Conservation (phyloP, 2,888 invertebrate genomes). For the Aphrophora alni region DNA sequence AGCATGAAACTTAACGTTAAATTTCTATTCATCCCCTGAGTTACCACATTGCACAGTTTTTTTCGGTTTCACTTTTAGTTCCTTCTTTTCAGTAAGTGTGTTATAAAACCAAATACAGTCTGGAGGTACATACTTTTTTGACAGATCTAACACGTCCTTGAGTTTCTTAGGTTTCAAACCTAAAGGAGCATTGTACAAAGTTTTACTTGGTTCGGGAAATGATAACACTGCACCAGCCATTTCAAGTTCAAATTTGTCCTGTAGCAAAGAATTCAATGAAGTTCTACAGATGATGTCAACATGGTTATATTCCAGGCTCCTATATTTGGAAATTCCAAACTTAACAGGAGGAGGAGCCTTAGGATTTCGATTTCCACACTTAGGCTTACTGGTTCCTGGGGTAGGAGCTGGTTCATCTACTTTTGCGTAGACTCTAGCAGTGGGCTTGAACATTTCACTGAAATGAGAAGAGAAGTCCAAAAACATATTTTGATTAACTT, state of each 20-base stretch:
- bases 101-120: not conserved
- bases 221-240: not conserved
- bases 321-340: conserved; percentile 11
- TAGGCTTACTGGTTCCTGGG: conserved; percentile 12
- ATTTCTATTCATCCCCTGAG: not conserved
- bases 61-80: not conserved
- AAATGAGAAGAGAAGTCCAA: conserved; percentile 14
- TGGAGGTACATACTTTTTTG: not conserved
- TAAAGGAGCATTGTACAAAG: not conserved
- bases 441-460: not conserved
- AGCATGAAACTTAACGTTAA: not conserved
- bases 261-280: not conserved
- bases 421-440: not conserved
- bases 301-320: conserved; percentile 7
- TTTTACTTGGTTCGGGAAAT: not conserved
- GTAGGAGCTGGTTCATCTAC: not conserved
- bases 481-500: not conserved
- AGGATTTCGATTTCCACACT: not conserved
- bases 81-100: not conserved
- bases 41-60: not conserved
- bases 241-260: not conserved
- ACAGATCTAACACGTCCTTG: conserved; percentile 4
- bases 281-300: not conserved
- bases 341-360: not conserved
- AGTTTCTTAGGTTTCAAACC: not conserved